phyloP scores from a whole-genome alignment of 1,140 invertebrate species.

The Temnothorax nylanderi region DNA sequence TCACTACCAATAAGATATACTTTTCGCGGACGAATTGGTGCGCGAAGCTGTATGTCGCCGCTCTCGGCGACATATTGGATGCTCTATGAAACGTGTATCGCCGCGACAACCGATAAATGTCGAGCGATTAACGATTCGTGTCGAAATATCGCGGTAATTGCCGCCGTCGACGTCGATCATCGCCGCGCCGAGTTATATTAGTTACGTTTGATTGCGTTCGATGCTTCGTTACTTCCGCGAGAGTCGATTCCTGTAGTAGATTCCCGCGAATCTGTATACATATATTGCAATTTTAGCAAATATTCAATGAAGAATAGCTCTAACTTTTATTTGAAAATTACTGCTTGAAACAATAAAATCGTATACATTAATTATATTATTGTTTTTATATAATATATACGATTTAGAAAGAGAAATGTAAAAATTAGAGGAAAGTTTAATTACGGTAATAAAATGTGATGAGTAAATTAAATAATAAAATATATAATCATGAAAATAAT shows the following conservation, averaged over 20 bases:
- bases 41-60: not conserved
- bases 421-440: not conserved
- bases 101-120: slow-evolving; percentile 50
- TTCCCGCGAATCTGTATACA: not conserved
- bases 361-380: not conserved
- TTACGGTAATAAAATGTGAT: not conserved
- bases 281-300: not conserved
- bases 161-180: slow-evolving; percentile 50
- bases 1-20: slow-evolving; percentile 6
- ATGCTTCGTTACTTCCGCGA: slow-evolving; percentile 20
- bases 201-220: slow-evolving; percentile 42
- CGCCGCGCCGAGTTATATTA: slow-evolving; percentile 47
- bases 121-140: slow-evolving; percentile 54
- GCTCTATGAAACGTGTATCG: slow-evolving; percentile 49
- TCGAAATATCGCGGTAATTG: slow-evolving; percentile 52
- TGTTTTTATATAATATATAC: not conserved
- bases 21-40: not conserved
- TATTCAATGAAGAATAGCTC: slow-evolving; percentile 1
- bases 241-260: not conserved
- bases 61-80: slow-evolving; percentile 2
- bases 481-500: not conserved
- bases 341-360: not conserved
- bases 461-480: not conserved
- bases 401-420: not conserved
- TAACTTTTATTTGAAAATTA: slow-evolving; percentile 3